Percentiles rank a stretch among this genome's conserved stretches.
These are phyloP conservation scores for Oreochromis aureus DNA, from an alignment of 2,113 vertebrate genomes.

Conservation along the genomic window DNA sequence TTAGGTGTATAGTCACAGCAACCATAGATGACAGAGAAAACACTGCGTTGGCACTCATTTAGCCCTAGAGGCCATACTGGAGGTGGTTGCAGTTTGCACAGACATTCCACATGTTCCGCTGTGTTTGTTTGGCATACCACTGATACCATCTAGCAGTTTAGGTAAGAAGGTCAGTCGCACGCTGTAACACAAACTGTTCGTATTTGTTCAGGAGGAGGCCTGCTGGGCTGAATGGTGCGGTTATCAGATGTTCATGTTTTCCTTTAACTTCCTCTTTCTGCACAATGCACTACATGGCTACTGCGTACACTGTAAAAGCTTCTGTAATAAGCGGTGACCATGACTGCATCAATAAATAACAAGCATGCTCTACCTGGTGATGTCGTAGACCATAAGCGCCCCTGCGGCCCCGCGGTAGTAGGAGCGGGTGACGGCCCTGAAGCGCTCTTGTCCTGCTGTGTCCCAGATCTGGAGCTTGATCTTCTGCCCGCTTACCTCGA, in stretches of 20 bases:
- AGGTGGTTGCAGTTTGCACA: background rate
- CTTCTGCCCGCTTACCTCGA: constrained; percentile 99
- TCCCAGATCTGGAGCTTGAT: constrained; percentile 99
- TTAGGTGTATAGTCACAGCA: background rate
- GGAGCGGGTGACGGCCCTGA: constrained; percentile 96
- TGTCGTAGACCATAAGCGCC: constrained; percentile 98
- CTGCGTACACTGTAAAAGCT: background rate
- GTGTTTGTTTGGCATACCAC: constrained; percentile 15
- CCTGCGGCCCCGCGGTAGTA: constrained; percentile 98
- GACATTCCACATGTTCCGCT: background rate
- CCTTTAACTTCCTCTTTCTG: background rate
- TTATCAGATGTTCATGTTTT: background rate
- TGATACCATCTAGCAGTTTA: constrained; percentile 13
- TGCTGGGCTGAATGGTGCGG: background rate
- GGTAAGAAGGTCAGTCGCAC: background rate
- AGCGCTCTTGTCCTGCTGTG: constrained; percentile 96
- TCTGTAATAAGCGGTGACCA: background rate
- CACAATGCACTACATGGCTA: background rate
- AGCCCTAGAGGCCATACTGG: background rate
- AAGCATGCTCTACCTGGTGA: constrained; percentile 82
- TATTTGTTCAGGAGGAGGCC: constrained; percentile 2
- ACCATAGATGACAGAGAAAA: background rate
- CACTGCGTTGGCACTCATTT: background rate
- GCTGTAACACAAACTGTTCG: background rate
- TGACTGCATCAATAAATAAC: background rate